Evolutionary conservation across 2,113 vertebrate genomes (phyloP).

Genomic region (Rhinolophus sinicus): DNA sequence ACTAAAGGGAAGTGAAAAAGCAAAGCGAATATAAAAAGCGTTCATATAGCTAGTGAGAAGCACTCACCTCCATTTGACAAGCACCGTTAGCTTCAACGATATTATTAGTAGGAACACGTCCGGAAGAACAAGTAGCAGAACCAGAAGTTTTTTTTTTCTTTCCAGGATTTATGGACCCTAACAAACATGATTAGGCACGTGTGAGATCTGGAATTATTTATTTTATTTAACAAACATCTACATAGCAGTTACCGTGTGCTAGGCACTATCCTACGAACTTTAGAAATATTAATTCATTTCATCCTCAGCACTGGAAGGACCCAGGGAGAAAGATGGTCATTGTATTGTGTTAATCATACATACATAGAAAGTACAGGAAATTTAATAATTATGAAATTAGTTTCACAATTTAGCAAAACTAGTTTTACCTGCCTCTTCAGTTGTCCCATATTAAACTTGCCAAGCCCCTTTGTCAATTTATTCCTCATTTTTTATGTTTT

Average conservation of each 20-base stretch:
- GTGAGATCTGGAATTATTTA: not conserved
- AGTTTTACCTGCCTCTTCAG: not conserved
- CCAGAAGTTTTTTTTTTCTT: not conserved
- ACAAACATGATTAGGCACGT: not conserved
- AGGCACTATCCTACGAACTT: conserved; percentile 15
- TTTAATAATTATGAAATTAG: not conserved
- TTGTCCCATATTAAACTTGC: conserved; percentile 4
- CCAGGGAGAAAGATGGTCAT: not conserved
- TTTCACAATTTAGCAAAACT: conserved; percentile 41
- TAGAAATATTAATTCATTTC: conserved; percentile 21
- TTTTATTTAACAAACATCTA: conserved; percentile 32
- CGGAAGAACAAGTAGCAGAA: conserved; percentile 2
- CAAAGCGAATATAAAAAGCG: not conserved
- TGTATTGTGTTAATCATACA: conserved; percentile 15
- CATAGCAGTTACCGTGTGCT: conserved; percentile 14
- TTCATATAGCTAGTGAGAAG: not conserved
- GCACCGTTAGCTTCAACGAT: not conserved
- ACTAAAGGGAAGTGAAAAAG: not conserved
- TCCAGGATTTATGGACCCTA: not conserved
- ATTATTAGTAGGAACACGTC: not conserved
- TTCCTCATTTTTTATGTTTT: not conserved
- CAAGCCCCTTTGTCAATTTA: not conserved
- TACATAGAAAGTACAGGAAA: not conserved
- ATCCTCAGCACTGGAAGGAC: conserved; percentile 8
- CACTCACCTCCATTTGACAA: not conserved